These are phyloP conservation scores for Trichopria drosophilae DNA, from an alignment of 2,888 invertebrate genomes.

Conservation along the genomic window DNA sequence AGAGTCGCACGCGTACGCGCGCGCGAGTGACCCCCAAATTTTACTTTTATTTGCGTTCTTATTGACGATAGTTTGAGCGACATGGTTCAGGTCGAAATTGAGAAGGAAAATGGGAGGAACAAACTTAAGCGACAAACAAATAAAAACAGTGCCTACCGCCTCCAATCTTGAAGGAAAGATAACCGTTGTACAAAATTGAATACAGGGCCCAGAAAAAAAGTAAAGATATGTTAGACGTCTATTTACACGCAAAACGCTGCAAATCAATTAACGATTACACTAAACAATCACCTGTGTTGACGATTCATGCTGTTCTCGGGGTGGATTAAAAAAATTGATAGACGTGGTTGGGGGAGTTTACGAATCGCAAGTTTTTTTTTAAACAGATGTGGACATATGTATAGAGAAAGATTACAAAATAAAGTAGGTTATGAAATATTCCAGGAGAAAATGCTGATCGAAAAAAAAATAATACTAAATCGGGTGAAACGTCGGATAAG, in stretches of 20 bases:
- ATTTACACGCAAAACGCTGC: slow-evolving; percentile 40
- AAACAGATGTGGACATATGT: slow-evolving; percentile 23
- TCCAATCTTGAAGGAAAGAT: slow-evolving; percentile 44
- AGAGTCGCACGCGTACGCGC: no score
- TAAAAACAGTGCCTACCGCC: slow-evolving; percentile 53
- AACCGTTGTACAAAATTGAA: slow-evolving; percentile 55
- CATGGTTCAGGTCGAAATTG: slow-evolving; percentile 8
- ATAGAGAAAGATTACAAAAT: slow-evolving; percentile 38
- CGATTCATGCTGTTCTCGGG: slow-evolving; percentile 28
- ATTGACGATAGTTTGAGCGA: slow-evolving; percentile 19
- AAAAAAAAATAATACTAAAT: slow-evolving; percentile 29
- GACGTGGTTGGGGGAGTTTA: slow-evolving; percentile 10
- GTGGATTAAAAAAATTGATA: slow-evolving; percentile 10
- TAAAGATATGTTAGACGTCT: slow-evolving; percentile 41
- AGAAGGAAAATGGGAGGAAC: slow-evolving; percentile 3
- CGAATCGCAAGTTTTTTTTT: slow-evolving; percentile 6
- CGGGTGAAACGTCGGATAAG: slow-evolving; percentile 32
- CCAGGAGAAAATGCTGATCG: slow-evolving; percentile 35
- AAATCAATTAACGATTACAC: slow-evolving; percentile 35
- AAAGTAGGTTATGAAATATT: slow-evolving; percentile 52
- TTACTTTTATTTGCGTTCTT: slow-evolving; percentile 24
- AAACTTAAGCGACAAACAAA: slow-evolving; percentile 32
- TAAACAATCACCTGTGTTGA: slow-evolving; percentile 41
- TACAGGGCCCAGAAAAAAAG: slow-evolving; percentile 50
- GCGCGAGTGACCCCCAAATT: no score